phyloP scores from a whole-genome alignment of 2,113 vertebrate species.

The Clarias gariepinus region DNA sequence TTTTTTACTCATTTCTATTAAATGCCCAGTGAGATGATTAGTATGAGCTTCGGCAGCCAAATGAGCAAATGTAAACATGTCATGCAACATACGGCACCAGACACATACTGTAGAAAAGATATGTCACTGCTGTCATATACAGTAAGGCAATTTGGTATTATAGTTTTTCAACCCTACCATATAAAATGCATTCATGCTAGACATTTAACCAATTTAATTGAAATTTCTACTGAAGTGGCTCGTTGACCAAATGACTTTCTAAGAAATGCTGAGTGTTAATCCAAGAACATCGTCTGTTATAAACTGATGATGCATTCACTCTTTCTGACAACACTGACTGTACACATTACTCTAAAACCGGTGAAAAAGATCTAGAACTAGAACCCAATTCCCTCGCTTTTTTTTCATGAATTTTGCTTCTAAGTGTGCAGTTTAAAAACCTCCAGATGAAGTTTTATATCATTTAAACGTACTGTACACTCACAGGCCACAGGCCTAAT shows the following conservation, averaged over 20 bases:
- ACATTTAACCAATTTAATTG: not conserved
- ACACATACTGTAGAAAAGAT: not conserved
- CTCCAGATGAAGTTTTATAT: constrained; percentile 3
- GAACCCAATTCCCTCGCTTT: not conserved
- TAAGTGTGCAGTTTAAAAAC: not conserved
- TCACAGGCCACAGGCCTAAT: too few relatives aligned
- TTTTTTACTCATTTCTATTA: not conserved
- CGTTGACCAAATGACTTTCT: not conserved
- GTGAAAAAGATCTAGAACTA: not conserved
- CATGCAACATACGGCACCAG: not conserved
- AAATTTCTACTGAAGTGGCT: not conserved
- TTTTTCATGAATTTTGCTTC: not conserved
- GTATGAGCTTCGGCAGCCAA: not conserved
- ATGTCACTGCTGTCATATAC: not conserved
- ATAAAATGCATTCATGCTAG: not conserved
- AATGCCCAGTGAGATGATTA: not conserved
- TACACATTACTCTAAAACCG: not conserved
- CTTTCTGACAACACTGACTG: not conserved
- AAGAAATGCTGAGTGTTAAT: not conserved
- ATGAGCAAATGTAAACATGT: not conserved
- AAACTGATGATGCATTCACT: not conserved
- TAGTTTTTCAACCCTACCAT: not conserved
- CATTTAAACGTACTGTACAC: too few relatives aligned
- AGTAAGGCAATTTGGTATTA: not conserved
- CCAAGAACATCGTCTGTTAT: not conserved